phyloP scores from a whole-genome alignment of 2,113 vertebrate genomes.

The Leuciscus idus region DNA sequence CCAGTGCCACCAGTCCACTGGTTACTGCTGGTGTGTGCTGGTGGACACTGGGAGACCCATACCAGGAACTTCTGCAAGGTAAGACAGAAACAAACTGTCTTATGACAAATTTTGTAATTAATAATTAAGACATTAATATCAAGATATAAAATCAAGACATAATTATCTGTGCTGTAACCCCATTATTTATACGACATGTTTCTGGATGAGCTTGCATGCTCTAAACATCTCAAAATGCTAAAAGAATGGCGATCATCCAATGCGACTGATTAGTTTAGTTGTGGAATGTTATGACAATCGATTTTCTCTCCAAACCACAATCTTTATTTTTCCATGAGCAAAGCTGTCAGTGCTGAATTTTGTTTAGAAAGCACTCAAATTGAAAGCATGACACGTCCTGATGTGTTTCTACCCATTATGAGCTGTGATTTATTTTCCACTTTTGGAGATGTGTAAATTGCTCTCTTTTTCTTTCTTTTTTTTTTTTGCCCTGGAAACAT shows the following conservation, averaged over 20 bases:
- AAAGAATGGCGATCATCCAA: constrained; percentile 4
- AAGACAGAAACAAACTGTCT: constrained; percentile 59
- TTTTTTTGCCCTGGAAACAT: constrained; percentile 39
- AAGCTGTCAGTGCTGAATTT: constrained; percentile 5
- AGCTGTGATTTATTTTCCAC: constrained; percentile 33
- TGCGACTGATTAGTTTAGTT: constrained; percentile 34
- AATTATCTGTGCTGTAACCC: background rate
- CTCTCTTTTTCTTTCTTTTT: constrained; percentile 25
- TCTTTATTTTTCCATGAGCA: constrained; percentile 34
- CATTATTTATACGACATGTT: background rate
- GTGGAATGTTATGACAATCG: constrained; percentile 30
- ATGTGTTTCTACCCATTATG: background rate
- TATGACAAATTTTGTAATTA: background rate
- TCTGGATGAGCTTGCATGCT: constrained; percentile 16
- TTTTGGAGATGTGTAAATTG: constrained; percentile 29
- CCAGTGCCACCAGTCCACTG: constrained; percentile 98
- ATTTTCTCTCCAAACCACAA: constrained; percentile 18
- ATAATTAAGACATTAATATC: no score
- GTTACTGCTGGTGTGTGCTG: constrained; percentile 98
- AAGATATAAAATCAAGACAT: background rate
- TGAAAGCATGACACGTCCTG: constrained; percentile 27
- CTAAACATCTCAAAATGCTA: constrained; percentile 31
- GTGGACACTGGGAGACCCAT: constrained; percentile 95
- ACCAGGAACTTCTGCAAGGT: constrained; percentile 95
- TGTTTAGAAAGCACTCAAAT: constrained; percentile 22